phyloP scores from a whole-genome alignment of 2,113 vertebrate species.

The Sinocyclocheilus rhinocerous region DNA sequence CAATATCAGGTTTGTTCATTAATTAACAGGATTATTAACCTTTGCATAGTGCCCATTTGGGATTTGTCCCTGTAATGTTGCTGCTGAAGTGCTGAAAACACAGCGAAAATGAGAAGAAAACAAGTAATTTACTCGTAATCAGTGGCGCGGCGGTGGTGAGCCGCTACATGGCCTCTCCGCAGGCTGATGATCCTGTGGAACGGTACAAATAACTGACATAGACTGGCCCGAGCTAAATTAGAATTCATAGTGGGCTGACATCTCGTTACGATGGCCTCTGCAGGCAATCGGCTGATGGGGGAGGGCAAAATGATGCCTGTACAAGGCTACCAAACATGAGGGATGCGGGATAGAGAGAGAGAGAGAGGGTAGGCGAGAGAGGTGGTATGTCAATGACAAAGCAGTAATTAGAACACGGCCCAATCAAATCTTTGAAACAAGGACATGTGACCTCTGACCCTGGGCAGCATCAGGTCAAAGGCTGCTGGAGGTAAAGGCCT shows the following conservation, averaged over 20 bases:
- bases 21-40: constrained; percentile 99
- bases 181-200: constrained; percentile 57
- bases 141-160: constrained; percentile 58
- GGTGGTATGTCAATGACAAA: constrained; percentile 69
- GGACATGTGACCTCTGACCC: constrained; percentile 61
- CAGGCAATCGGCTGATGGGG: constrained; percentile 61
- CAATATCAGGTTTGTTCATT: constrained; percentile 93
- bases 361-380: constrained; percentile 43
- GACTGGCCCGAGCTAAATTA: constrained; percentile 67
- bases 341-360: constrained; percentile 17
- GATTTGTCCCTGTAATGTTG: constrained; percentile 82
- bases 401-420: constrained; percentile 65
- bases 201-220: constrained; percentile 58
- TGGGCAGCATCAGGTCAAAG: constrained; percentile 65
- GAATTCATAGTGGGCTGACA: constrained; percentile 70
- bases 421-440: constrained; percentile 49
- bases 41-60: constrained; percentile 84
- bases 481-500: no score
- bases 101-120: constrained; percentile 50
- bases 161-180: constrained; percentile 52
- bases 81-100: constrained; percentile 67
- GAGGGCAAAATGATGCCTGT: constrained; percentile 67
- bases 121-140: constrained; percentile 64
- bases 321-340: constrained; percentile 50
- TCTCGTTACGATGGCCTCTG: constrained; percentile 56